These are phyloP conservation scores for Reticulitermes speratus DNA, from an alignment of 1,140 invertebrate genomes.

Conservation along the genomic window DNA sequence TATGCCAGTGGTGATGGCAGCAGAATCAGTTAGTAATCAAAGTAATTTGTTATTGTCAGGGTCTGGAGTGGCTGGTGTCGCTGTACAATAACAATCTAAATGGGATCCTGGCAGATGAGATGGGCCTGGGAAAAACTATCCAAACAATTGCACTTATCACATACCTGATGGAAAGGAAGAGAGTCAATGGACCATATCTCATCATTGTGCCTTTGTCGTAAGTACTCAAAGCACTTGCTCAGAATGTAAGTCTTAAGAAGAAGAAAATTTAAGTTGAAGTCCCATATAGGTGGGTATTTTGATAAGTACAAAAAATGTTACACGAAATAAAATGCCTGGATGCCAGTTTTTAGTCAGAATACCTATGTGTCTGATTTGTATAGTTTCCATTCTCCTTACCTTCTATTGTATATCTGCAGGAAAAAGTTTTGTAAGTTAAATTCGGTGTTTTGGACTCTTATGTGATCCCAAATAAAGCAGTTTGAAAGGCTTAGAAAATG, in stretches of 20 bases:
- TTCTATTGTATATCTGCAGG: no score
- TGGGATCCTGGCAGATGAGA: slow-evolving; percentile 56
- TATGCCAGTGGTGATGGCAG: no score
- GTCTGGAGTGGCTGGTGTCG: slow-evolving; percentile 72
- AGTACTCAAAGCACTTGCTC: slow-evolving; percentile 30
- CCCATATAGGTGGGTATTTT: background rate
- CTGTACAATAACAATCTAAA: slow-evolving; percentile 73
- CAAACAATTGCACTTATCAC: slow-evolving; percentile 65
- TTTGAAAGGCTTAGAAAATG: no score
- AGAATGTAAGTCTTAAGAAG: background rate
- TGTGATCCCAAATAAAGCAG: no score
- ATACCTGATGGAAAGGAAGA: slow-evolving; percentile 68
- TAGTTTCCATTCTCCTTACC: no score
- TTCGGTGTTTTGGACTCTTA: no score
- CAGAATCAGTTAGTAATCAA: no score
- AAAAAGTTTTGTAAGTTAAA: no score
- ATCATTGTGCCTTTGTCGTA: slow-evolving; percentile 69
- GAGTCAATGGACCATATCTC: slow-evolving; percentile 66
- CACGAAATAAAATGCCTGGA: no score
- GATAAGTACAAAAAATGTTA: background rate
- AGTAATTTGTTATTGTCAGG: slow-evolving; percentile 42
- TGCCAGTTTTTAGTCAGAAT: no score
- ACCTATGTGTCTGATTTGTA: no score
- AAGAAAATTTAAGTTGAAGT: background rate
- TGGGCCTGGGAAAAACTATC: slow-evolving; percentile 62